Conservation (phyloP, 2,113 vertebrate genomes). For the Opisthocomus hoazin region DNA sequence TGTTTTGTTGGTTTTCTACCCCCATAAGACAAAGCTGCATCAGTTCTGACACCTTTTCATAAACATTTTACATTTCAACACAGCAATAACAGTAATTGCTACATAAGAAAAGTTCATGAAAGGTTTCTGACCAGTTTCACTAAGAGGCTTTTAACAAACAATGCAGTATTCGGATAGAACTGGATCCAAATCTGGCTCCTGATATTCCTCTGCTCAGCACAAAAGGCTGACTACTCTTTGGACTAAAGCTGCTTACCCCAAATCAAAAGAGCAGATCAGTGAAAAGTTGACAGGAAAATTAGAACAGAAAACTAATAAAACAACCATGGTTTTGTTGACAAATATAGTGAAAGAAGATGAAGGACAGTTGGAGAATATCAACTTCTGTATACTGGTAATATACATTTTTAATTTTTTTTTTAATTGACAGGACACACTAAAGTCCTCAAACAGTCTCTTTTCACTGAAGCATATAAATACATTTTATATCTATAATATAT, state of each 20-base stretch:
- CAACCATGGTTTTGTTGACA: background rate
- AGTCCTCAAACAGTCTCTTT: background rate
- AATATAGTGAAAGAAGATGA: background rate
- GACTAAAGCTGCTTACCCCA: background rate
- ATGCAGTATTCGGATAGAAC: background rate
- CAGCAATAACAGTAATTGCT: background rate
- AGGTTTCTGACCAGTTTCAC: background rate
- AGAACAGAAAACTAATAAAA: background rate
- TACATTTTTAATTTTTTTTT: background rate
- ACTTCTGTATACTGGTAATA: background rate
- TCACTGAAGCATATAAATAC: background rate
- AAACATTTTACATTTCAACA: background rate
- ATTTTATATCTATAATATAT: background rate
- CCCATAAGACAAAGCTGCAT: background rate
- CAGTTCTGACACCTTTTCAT: background rate
- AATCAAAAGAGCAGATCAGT: background rate
- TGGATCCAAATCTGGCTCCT: background rate
- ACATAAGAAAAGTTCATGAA: background rate
- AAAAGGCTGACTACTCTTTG: background rate
- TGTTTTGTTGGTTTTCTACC: fast-evolving
- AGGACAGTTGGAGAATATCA: background rate
- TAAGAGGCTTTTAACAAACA: background rate
- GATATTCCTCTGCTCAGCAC: background rate
- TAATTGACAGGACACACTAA: background rate
- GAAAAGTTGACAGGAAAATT: background rate